Evolutionary conservation across 2,888 invertebrate species (phyloP).

Genomic region (Bembecia ichneumoniformis): DNA sequence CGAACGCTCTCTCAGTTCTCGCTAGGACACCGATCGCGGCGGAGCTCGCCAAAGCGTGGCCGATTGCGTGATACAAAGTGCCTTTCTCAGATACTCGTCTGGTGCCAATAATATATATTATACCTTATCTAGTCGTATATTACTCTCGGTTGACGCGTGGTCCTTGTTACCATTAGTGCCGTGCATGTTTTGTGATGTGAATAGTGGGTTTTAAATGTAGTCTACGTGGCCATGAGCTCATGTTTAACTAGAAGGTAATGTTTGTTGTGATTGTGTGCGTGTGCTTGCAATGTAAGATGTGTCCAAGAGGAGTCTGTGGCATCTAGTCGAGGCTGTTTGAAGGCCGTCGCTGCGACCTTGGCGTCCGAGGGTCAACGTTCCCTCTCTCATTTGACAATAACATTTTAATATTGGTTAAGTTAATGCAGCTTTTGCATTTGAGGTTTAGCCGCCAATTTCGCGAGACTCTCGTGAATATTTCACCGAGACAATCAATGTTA

Average conservation of each 20-base stretch:
- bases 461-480: too few species aligned
- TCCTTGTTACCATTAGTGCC: constrained; percentile 30
- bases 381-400: constrained; percentile 17
- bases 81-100: background rate
- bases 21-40: constrained; percentile 40
- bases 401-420: too few species aligned
- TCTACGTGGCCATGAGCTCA: constrained; percentile 63
- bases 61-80: constrained; percentile 22
- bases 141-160: constrained; percentile 49
- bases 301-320: constrained; percentile 30
- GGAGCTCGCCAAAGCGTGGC: constrained; percentile 55
- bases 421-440: too few species aligned
- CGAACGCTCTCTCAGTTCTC: constrained; percentile 40
- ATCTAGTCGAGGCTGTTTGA: constrained; percentile 65
- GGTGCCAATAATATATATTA: constrained; percentile 20
- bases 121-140: constrained; percentile 57
- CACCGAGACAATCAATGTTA: too few species aligned
- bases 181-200: constrained; percentile 30
- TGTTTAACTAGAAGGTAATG: constrained; percentile 60
- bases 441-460: too few species aligned
- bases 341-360: constrained; percentile 70
- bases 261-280: constrained; percentile 33
- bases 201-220: constrained; percentile 40
- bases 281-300: constrained; percentile 39
- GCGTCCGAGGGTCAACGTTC: constrained; percentile 66